Evolutionary conservation across 2,113 vertebrate genomes (phyloP).

Genomic region (Aptenodytes forsteri): DNA sequence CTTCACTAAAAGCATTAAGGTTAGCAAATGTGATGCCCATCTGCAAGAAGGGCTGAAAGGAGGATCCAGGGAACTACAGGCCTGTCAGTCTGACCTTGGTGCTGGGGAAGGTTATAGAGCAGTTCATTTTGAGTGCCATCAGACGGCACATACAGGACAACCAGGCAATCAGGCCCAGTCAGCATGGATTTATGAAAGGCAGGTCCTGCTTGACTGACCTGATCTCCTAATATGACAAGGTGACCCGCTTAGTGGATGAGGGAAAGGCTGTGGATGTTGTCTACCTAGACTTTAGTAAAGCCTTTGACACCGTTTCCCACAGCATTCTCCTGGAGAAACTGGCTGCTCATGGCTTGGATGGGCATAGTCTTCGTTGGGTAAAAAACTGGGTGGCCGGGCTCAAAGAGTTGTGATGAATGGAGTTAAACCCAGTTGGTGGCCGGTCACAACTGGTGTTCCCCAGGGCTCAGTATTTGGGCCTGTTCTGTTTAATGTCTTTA

Average conservation of each 20-base stretch:
- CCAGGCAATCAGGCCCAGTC: neutral
- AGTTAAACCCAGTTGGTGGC: neutral
- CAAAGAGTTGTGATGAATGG: neutral
- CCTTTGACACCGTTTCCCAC: too few species aligned
- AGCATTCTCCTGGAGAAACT: neutral
- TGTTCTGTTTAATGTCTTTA: neutral
- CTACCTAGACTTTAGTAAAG: neutral
- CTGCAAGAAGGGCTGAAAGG: neutral
- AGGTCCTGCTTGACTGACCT: neutral
- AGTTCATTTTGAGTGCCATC: neutral
- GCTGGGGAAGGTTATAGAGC: neutral
- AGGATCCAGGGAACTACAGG: neutral
- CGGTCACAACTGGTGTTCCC: neutral
- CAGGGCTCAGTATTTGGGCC: neutral
- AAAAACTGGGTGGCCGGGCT: neutral
- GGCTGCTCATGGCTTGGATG: neutral
- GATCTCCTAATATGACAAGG: neutral
- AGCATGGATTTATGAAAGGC: neutral
- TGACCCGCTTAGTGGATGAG: neutral
- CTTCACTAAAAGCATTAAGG: neutral
- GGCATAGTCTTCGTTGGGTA: neutral
- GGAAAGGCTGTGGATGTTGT: neutral
- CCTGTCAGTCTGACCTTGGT: neutral
- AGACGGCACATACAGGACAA: accelerated
- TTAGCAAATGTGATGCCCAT: neutral